These are phyloP conservation scores for Diuraphis noxia DNA, from an alignment of 1,140 invertebrate genomes.

Conservation along the genomic window DNA sequence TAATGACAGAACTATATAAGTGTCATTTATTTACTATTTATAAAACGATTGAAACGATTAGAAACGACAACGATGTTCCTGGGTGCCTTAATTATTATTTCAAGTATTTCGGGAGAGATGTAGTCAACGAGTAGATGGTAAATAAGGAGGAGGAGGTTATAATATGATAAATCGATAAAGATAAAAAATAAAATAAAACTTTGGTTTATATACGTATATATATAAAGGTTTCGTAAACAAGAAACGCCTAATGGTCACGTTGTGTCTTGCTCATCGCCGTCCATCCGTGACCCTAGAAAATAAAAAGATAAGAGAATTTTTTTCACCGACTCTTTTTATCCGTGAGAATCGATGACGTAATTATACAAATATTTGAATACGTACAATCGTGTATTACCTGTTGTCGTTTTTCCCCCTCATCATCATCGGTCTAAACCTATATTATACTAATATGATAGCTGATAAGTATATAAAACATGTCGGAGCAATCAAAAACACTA, in stretches of 20 bases:
- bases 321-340: slow-evolving; percentile 40
- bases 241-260: slow-evolving; percentile 53
- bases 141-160: background rate
- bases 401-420: background rate
- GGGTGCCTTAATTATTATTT: background rate
- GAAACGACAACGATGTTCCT: background rate
- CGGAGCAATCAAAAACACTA: background rate
- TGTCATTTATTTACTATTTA: background rate
- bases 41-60: background rate
- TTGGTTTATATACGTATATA: background rate
- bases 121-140: background rate
- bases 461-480: slow-evolving; percentile 13
- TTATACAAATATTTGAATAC: slow-evolving; percentile 48
- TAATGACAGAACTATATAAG: background rate
- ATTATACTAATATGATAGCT: background rate
- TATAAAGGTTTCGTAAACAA: slow-evolving; percentile 33
- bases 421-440: slow-evolving; percentile 12
- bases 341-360: slow-evolving; percentile 50
- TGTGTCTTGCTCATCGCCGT: background rate
- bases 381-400: slow-evolving; percentile 30
- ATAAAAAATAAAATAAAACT: slow-evolving; percentile 32
- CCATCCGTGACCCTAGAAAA: slow-evolving; percentile 35
- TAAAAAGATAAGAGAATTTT: slow-evolving; percentile 42
- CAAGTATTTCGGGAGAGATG: slow-evolving; percentile 2
- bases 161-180: slow-evolving; percentile 41